These are phyloP conservation scores for Gyps fulvus DNA, from an alignment of 2,113 vertebrate species.

Conservation along the genomic window DNA sequence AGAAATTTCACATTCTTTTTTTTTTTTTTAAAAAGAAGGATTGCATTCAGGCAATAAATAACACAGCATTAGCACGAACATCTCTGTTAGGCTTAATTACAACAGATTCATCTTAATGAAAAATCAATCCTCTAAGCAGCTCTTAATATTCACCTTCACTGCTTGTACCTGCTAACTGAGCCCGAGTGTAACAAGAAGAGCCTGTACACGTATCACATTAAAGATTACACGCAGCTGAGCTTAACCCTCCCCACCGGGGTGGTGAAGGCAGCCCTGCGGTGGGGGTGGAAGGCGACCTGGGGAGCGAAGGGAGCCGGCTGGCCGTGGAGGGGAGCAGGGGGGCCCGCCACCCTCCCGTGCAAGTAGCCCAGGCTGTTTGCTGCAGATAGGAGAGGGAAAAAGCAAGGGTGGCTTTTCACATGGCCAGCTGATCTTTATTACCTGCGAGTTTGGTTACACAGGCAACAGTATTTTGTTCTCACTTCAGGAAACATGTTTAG, in stretches of 20 bases:
- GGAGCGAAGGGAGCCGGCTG: background rate
- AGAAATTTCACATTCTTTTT: background rate
- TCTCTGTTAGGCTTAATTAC: constrained; percentile 36
- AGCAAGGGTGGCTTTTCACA: background rate
- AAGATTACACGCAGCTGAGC: background rate
- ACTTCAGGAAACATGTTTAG: background rate
- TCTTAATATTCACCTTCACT: background rate
- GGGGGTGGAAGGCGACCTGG: background rate
- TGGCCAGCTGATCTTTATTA: background rate
- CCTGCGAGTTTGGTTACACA: background rate
- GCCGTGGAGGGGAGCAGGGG: rapidly evolving
- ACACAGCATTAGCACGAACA: background rate
- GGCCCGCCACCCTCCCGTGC: rapidly evolving
- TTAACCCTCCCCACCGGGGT: background rate
- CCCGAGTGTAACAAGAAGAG: background rate
- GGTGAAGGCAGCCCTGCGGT: background rate
- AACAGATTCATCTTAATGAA: constrained; percentile 26
- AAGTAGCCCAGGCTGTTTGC: background rate
- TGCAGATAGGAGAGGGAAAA: background rate
- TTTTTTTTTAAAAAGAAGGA: background rate
- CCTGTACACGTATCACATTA: background rate
- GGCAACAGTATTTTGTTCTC: background rate
- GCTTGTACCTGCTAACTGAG: background rate
- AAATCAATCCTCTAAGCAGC: constrained; percentile 7
- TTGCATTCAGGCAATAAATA: constrained; percentile 16